Base-by-base conservation (phyloP, 2,797 vertebrate species). In the Champsocephalus gunnari region DNA sequence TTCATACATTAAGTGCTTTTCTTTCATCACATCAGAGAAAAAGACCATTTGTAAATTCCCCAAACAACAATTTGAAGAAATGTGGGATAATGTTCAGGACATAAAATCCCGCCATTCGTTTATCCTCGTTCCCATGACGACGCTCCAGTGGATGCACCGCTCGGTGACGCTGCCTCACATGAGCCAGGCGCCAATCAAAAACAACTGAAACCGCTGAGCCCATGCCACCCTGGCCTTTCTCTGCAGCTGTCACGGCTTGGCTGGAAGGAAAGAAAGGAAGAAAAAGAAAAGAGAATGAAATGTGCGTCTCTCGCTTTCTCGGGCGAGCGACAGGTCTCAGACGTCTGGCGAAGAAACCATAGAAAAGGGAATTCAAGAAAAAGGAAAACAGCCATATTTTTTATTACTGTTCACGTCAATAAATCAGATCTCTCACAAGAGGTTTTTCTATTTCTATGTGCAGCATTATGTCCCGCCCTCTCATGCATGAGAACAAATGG, bases 171-270 rank as follows among this genome's bases (percentile, higher is more conserved):
- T 91, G 91, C 91, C 85, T 88, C 83, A 86, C 48, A 53, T 68
- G 79, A 84, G 77, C 81, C 76, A 89, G 91, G 88, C 87, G 91
- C 93, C 93, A 92, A 93, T 93, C 91, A 92, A 91, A 88, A 71
- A 70, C 58, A 77, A 80, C 77, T 41, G 73, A 88, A 90, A 92
- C 84, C 84, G 45, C 87, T 5, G 75, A 86, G 83, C 71, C 86
- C 77, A 77, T 77, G 89, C 89, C 89, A 90, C 85, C 81, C 66
- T 80, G 90, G 80, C 89, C 85, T 55, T 84, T 70, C 74, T 81
- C 72, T 79, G 4, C 64, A 82, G 82, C 82, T 77, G 87, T 88
- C 86, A 91, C 79, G 5, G 69, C 73, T 83, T 88, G 86, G 85
- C 82, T 83, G 66, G 21, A 41, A 61, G 54, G 17, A 60, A 60